Evolutionary conservation across 2,888 invertebrate genomes (phyloP), one percentile per base, ranked within the genome.

Genomic region (Acleris emargana): DNA sequence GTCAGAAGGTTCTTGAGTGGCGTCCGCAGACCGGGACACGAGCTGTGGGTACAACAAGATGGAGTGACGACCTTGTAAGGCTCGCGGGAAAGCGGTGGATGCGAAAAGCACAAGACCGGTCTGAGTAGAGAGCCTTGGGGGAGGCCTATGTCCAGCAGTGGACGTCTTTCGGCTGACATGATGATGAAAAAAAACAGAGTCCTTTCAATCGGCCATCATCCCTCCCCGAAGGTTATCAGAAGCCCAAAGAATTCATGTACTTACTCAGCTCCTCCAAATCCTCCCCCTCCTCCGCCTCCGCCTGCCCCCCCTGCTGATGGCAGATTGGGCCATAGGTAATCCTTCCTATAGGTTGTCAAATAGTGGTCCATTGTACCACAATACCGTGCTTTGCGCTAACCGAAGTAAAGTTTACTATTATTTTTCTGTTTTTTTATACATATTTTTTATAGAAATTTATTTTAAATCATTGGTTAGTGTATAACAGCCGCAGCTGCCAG

Each of bases 311-410:
- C 73, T 0, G 77, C 69, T 0, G 82, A 82, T 0, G 90, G 89
- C 52, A 89, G 67, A 67, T 88, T 88, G 0, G 95, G 95, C 95
- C 95, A 95, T 20, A 94, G 74, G 72, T 94, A 95, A 78, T 95
- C 95, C 74, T 94, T 94, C 51, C 92, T 87, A 73, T 95, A 95
- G 0, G 94, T 94, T 0, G 95, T 93, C 62, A 94, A 82, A 73
- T 94, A 95, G 72, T 94, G 94, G 82, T 94, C 94, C 94, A 94
- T 71, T 57, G 11, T 20, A 45, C 43, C 17, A 28, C 16, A 3
- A 45, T 5, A n/a, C 17, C 16, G n/a, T 7, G 5, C 13, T 9
- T 4, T 1, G 38, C 38, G 13, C 38, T 38, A 38, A 13, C 38
- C 4, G 38, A 45, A 45, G 17, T 5, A 45, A 45, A 20, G 5